Evolutionary conservation across 37 sponge, comb jelly and placozoan species (phyloP).

Genomic region (Ephydatia muelleri): DNA sequence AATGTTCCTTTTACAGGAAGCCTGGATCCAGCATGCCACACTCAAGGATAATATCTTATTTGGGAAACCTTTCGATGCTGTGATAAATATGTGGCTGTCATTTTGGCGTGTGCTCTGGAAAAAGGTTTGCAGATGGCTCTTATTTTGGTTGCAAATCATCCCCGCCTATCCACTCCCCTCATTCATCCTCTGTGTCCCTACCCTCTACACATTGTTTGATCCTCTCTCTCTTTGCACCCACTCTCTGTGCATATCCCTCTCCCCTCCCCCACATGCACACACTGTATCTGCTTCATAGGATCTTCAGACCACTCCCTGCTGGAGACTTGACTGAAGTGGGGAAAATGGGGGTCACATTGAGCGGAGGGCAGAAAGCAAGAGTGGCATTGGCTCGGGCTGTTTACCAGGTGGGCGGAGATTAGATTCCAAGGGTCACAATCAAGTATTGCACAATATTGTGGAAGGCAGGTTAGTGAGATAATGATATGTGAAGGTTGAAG

Average conservation of each 20-base stretch:
- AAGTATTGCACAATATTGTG: neutral
- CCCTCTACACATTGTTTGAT: neutral
- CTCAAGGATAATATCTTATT: slow-evolving; percentile 91
- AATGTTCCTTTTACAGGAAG: slow-evolving; percentile 56
- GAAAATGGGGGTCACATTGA: slow-evolving; percentile 96
- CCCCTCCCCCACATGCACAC: neutral
- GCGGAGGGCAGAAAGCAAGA: slow-evolving; percentile 98
- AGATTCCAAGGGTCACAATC: neutral
- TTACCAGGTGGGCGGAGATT: slow-evolving; percentile 67
- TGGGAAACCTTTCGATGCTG: slow-evolving; percentile 70
- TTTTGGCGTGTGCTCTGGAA: slow-evolving; percentile 92
- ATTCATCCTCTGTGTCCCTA: too few relatives aligned
- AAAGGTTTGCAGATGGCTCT: slow-evolving; percentile 64
- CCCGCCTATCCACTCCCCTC: too few relatives aligned
- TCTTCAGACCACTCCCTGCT: slow-evolving; percentile 66
- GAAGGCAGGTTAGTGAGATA: neutral
- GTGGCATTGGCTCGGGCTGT: slow-evolving; percentile 94
- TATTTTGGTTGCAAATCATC: too few relatives aligned
- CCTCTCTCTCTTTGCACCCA: neutral
- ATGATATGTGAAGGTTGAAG: too few relatives aligned
- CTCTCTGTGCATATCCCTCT: neutral
- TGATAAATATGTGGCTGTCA: slow-evolving; percentile 69
- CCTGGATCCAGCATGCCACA: slow-evolving; percentile 95
- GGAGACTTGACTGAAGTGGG: slow-evolving; percentile 95
- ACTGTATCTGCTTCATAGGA: slow-evolving; percentile 41